A percentile compares a stretch with the other conserved stretches of the same genome.
Conservation (phyloP, 2,113 vertebrate genomes). For the Phocoena sinus region DNA sequence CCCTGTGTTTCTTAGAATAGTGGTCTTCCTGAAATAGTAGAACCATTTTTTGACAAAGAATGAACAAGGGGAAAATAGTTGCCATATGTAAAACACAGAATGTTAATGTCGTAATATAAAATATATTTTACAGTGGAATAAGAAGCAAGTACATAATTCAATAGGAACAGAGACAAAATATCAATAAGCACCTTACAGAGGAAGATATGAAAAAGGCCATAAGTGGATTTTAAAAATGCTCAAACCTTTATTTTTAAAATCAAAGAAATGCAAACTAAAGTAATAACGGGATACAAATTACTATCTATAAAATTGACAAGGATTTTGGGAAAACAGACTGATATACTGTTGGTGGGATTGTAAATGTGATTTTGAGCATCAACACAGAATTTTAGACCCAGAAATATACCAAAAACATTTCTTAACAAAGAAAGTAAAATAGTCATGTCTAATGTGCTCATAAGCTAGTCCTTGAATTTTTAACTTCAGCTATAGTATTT, state of each 20-base stretch:
- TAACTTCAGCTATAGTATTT: not conserved
- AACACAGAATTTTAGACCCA: not conserved
- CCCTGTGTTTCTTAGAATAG: not conserved
- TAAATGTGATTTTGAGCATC: not conserved
- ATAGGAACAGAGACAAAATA: not conserved
- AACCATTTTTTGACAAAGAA: not conserved
- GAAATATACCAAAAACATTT: not conserved
- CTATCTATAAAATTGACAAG: not conserved
- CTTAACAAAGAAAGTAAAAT: not conserved
- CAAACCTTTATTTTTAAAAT: not conserved
- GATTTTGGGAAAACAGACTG: not conserved
- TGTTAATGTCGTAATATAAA: not conserved
- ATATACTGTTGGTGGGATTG: not conserved
- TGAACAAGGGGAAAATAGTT: not conserved
- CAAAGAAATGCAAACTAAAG: not conserved
- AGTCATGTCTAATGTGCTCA: not conserved
- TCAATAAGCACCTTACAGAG: not conserved
- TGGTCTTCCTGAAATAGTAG: not conserved
- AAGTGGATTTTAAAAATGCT: not conserved
- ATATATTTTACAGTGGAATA: not conserved
- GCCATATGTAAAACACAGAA: not conserved
- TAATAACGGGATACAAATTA: not conserved
- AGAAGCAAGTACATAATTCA: not conserved
- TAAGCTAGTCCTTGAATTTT: not conserved
- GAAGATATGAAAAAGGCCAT: not conserved